phyloP scores from a whole-genome alignment of 1,140 invertebrate genomes.

The Belonocnema kinseyi region DNA sequence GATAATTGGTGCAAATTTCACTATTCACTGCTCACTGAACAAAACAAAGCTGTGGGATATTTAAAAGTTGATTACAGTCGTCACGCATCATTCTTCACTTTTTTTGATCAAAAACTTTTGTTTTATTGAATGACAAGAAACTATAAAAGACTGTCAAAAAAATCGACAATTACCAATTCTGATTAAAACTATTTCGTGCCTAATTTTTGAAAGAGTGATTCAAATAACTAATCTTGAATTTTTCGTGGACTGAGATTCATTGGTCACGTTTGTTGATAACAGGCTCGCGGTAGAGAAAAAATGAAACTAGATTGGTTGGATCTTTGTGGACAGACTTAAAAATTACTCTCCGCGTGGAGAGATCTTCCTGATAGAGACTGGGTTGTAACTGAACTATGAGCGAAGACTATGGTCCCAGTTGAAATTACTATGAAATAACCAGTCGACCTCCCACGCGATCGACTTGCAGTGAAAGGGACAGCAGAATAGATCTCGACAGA shows the following conservation, averaged over 20 bases:
- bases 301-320: background rate
- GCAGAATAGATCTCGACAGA: conserved; percentile 54
- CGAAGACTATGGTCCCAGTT: conserved; percentile 61
- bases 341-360: background rate
- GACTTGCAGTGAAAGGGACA: conserved; percentile 66
- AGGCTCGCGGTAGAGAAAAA: background rate
- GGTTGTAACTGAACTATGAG: conserved; percentile 45
- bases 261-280: background rate
- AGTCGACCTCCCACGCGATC: conserved; percentile 63
- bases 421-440: conserved; percentile 62
- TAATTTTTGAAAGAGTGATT: background rate
- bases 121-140: no score
- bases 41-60: background rate
- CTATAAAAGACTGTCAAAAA: no score
- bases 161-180: no score
- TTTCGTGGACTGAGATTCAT: background rate
- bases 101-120: no score
- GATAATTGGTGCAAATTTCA: background rate
- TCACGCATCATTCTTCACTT: no score
- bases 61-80: no score
- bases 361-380: conserved; percentile 38
- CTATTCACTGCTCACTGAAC: background rate
- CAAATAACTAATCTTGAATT: background rate
- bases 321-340: background rate
- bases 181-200: no score